Percentiles rank a stretch among this genome's conserved stretches.
These are phyloP conservation scores for Micropoecilia bifurca DNA, from an alignment of 2,797 vertebrate genomes.

Conservation along the genomic window DNA sequence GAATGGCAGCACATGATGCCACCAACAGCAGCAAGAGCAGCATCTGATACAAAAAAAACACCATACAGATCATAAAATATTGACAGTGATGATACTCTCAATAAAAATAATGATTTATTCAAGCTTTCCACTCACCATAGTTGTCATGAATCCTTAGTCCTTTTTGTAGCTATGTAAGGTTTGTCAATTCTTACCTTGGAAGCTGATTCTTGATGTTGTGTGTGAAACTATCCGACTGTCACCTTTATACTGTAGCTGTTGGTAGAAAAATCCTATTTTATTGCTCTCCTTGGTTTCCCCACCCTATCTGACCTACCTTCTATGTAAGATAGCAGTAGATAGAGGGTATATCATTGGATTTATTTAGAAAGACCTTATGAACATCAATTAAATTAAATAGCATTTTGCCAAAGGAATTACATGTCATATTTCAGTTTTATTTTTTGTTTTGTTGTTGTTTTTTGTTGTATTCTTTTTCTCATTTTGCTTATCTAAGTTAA, in stretches of 20 bases:
- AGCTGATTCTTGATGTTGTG: too few relatives aligned
- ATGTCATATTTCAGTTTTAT: not conserved
- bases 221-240: too few relatives aligned
- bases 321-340: not conserved
- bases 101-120: not conserved
- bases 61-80: not conserved
- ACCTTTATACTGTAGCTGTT: too few relatives aligned
- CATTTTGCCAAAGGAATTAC: not conserved
- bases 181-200: not conserved
- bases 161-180: not conserved
- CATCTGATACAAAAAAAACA: not conserved
- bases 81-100: not conserved
- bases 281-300: not conserved
- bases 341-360: not conserved
- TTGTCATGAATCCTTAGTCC: not conserved
- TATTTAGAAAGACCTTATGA: not conserved
- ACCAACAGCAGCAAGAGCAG: not conserved
- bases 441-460: not conserved
- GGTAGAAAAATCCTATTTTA: too few relatives aligned
- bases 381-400: not conserved
- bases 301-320: not conserved
- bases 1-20: not conserved
- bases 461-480: not conserved
- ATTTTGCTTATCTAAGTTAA: too few relatives aligned
- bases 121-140: not conserved